phyloP scores from a whole-genome alignment of 2,888 invertebrate species.

The Dryadula phaetusa region DNA sequence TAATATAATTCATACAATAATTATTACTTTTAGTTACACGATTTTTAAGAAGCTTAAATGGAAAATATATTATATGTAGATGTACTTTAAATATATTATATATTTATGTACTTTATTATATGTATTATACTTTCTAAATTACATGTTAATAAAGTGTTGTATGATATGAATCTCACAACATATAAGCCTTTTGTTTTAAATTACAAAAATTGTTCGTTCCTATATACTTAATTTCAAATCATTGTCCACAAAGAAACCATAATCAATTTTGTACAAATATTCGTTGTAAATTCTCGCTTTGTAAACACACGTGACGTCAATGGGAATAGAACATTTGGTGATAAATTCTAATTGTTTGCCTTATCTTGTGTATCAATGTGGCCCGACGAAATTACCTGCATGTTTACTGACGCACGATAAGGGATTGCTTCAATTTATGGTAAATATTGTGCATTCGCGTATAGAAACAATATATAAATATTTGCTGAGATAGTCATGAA shows the following conservation, averaged over 20 bases:
- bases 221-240: neutral
- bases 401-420: slow-evolving; percentile 56
- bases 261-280: neutral
- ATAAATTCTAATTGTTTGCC: slow-evolving; percentile 52
- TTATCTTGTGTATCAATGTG: slow-evolving; percentile 53
- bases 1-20: too few relatives aligned
- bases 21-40: too few relatives aligned
- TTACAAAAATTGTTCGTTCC: neutral
- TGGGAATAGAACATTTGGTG: slow-evolving; percentile 59
- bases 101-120: too few relatives aligned
- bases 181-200: neutral
- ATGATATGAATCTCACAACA: too few relatives aligned
- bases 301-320: slow-evolving; percentile 44
- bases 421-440: slow-evolving; percentile 15
- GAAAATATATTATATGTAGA: too few relatives aligned
- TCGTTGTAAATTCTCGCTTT: slow-evolving; percentile 18
- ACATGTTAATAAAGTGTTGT: too few relatives aligned
- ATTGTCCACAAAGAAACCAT: neutral
- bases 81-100: too few relatives aligned
- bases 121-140: too few relatives aligned
- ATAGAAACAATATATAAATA: slow-evolving; percentile 17
- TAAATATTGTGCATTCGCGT: neutral
- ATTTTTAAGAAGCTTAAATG: too few relatives aligned
- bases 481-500: slow-evolving; percentile 30
- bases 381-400: slow-evolving; percentile 56